Conservation (phyloP, 2,797 vertebrate genomes). For the Sebastes melanostomus region DNA sequence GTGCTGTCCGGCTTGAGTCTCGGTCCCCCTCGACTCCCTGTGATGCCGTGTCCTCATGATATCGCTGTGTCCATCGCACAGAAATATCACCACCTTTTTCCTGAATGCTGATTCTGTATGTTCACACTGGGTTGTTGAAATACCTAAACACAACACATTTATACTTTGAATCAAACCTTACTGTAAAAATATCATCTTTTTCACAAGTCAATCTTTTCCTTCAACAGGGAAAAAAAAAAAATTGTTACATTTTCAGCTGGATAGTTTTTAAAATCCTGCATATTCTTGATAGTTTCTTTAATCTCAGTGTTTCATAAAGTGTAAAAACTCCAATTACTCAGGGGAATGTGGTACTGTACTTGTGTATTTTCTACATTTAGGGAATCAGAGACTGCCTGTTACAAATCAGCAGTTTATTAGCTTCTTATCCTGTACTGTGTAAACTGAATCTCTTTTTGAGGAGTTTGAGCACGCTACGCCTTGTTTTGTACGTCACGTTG, state of each 20-base stretch:
- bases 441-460: background rate
- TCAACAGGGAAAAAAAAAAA: background rate
- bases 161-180: background rate
- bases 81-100: slow-evolving; percentile 78
- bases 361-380: too few relatives aligned
- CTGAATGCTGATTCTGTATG: slow-evolving; percentile 1
- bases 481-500: background rate
- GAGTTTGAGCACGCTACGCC: background rate
- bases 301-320: background rate
- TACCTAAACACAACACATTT: background rate
- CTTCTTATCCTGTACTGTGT: background rate
- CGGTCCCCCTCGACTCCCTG: slow-evolving; percentile 91
- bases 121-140: background rate
- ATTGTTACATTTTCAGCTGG: too few relatives aligned
- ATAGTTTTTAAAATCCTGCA: too few relatives aligned
- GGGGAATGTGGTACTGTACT: background rate
- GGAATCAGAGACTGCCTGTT: background rate
- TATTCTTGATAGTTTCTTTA: too few relatives aligned
- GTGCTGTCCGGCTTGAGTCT: slow-evolving; percentile 88
- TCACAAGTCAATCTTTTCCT: background rate
- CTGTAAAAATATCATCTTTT: background rate
- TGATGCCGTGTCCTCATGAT: slow-evolving; percentile 75
- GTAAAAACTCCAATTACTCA: background rate
- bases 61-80: slow-evolving; percentile 62
- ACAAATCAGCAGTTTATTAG: background rate